Percentiles rank a stretch among this genome's conserved stretches.
These are phyloP conservation scores for Dryomyza anilis DNA, from an alignment of 2,888 invertebrate genomes.

Conservation along the genomic window DNA sequence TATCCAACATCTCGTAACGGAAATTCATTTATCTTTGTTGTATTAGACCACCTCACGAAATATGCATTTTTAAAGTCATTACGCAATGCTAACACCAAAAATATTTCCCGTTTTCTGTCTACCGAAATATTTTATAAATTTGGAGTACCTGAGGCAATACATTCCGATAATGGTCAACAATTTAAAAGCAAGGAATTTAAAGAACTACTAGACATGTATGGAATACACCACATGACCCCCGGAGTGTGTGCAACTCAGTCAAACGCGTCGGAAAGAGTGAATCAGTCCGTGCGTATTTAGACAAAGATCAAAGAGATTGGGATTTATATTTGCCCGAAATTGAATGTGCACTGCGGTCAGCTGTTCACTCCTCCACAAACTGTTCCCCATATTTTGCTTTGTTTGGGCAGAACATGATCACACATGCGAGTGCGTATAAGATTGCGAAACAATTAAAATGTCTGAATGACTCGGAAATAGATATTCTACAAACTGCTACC, in stretches of 20 bases:
- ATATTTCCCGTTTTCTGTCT: slow-evolving; percentile 2
- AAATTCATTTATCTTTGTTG: slow-evolving; percentile 14
- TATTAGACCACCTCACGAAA: slow-evolving; percentile 21
- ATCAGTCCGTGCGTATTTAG: slow-evolving; percentile 5
- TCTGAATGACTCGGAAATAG: not conserved
- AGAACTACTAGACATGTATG: slow-evolving; percentile 1
- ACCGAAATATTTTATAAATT: slow-evolving; percentile 36
- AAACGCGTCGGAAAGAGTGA: slow-evolving; percentile 20
- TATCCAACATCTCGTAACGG: slow-evolving; percentile 22
- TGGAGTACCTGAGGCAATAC: slow-evolving; percentile 35
- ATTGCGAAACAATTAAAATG: not conserved
- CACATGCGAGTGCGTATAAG: not conserved
- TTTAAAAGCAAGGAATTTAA: slow-evolving; percentile 3
- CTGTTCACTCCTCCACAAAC: slow-evolving; percentile 8
- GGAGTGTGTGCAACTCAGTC: slow-evolving; percentile 11
- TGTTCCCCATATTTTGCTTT: slow-evolving; percentile 14
- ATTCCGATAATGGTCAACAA: slow-evolving; percentile 10
- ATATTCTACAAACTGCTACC: not conserved
- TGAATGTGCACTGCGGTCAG: slow-evolving; percentile 4
- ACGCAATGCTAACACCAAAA: not conserved
- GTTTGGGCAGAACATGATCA: slow-evolving; percentile 14
- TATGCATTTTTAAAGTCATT: slow-evolving; percentile 17
- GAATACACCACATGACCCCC: slow-evolving; percentile 13
- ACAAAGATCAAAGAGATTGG: no score
- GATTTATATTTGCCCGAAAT: no score